Conservation (phyloP, 2,113 vertebrate species). For the Pipa parva region DNA sequence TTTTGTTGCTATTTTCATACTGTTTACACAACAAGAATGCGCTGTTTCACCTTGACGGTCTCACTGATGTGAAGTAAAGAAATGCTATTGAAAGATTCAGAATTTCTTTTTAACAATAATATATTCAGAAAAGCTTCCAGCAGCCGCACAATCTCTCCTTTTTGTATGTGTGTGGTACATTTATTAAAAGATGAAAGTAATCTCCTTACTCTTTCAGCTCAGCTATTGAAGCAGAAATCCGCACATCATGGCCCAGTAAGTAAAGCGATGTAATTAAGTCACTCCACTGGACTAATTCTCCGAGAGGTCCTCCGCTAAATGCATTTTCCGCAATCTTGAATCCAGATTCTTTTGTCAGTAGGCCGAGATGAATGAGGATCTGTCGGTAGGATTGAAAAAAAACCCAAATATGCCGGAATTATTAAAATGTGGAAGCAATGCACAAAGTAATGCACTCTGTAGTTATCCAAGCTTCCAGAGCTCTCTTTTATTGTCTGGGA, state of each 20-base stretch:
- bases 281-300: constrained; percentile 98
- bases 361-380: constrained; percentile 93
- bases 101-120: constrained; percentile 61
- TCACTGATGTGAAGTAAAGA: not conserved
- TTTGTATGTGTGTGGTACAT: constrained; percentile 50
- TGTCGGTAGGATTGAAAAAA: constrained; percentile 52
- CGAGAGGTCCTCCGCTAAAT: constrained; percentile 93
- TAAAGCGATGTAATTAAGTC: constrained; percentile 98
- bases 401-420: too few relatives aligned
- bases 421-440: too few relatives aligned
- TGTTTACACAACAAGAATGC: too few relatives aligned
- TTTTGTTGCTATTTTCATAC: too few relatives aligned
- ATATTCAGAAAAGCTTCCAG: constrained; percentile 59
- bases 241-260: constrained; percentile 93
- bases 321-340: constrained; percentile 99
- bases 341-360: constrained; percentile 97
- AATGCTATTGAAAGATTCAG: not conserved
- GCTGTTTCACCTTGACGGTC: too few relatives aligned
- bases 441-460: too few relatives aligned
- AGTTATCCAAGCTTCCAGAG: too few relatives aligned
- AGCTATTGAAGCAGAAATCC: constrained; percentile 93
- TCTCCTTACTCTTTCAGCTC: constrained; percentile 97
- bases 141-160: too few relatives aligned
- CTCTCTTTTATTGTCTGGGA: too few relatives aligned
- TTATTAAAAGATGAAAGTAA: constrained; percentile 65